Evolutionary conservation across 2,888 invertebrate genomes (phyloP).

Genomic region (Nephrotoma appendiculata): DNA sequence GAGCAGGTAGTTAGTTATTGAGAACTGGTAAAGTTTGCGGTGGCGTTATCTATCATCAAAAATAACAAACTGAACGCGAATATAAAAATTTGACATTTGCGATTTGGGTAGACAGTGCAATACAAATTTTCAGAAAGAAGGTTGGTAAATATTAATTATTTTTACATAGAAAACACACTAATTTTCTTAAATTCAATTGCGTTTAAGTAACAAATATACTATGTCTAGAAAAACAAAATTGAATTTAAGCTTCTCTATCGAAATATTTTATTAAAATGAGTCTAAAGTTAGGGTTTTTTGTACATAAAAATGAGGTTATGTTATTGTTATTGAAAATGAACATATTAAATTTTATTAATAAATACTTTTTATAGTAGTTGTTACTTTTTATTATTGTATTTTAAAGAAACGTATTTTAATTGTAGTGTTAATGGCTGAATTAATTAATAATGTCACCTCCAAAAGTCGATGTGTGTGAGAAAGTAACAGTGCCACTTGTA

Average conservation of each 20-base stretch:
- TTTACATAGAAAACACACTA: background rate
- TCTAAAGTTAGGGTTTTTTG: background rate
- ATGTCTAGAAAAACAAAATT: background rate
- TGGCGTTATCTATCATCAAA: too few relatives aligned
- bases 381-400: background rate
- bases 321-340: too few relatives aligned
- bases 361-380: background rate
- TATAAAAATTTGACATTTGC: too few relatives aligned
- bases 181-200: background rate
- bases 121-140: background rate
- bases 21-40: too few relatives aligned
- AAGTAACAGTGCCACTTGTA: background rate
- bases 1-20: too few relatives aligned
- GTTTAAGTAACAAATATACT: background rate
- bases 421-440: background rate
- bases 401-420: background rate
- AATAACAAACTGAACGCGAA: too few relatives aligned
- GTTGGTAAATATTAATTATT: background rate
- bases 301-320: background rate
- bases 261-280: background rate
- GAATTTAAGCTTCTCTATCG: background rate
- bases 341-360: too few relatives aligned
- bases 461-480: background rate
- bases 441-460: background rate
- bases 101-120: too few relatives aligned